These are phyloP conservation scores for Pachypanchax playfairii DNA, from an alignment of 2,113 vertebrate species.

Conservation along the genomic window DNA sequence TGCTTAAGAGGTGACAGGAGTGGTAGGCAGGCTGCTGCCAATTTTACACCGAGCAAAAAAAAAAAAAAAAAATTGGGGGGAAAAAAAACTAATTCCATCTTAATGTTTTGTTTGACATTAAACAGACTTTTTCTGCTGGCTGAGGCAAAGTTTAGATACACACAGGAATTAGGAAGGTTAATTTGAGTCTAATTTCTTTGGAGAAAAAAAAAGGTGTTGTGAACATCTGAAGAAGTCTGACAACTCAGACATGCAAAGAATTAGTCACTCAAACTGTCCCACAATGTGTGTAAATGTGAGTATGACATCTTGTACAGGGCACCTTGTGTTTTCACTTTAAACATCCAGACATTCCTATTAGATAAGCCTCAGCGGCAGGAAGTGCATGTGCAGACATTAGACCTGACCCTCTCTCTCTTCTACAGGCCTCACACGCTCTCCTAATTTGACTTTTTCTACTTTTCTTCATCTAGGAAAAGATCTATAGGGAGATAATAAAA, in stretches of 20 bases:
- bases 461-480: constrained; percentile 23
- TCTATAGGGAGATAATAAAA: constrained; percentile 22
- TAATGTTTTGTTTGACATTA: constrained; percentile 28
- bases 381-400: constrained; percentile 55
- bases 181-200: constrained; percentile 37
- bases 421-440: constrained; percentile 1
- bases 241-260: constrained; percentile 27
- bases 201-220: constrained; percentile 7
- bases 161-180: constrained; percentile 31
- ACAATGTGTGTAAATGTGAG: constrained; percentile 12
- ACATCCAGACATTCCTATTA: constrained; percentile 74
- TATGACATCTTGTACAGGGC: constrained; percentile 50
- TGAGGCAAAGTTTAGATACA: constrained; percentile 13
- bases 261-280: constrained; percentile 33
- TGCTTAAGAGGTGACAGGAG: constrained; percentile 67
- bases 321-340: constrained; percentile 71
- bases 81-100: constrained; percentile 29
- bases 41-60: constrained; percentile 54
- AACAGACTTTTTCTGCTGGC: constrained; percentile 21
- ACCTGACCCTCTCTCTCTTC: constrained; percentile 37
- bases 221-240: constrained; percentile 45
- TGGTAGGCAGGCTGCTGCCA: constrained; percentile 50
- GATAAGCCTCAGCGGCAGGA: constrained; percentile 68
- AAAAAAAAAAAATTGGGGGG: constrained; percentile 1
- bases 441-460: not conserved